Evolutionary conservation across 2,113 vertebrate genomes (phyloP), one percentile per base, ranked within the genome.

Genomic region (Epinephelus cyanopodus): DNA sequence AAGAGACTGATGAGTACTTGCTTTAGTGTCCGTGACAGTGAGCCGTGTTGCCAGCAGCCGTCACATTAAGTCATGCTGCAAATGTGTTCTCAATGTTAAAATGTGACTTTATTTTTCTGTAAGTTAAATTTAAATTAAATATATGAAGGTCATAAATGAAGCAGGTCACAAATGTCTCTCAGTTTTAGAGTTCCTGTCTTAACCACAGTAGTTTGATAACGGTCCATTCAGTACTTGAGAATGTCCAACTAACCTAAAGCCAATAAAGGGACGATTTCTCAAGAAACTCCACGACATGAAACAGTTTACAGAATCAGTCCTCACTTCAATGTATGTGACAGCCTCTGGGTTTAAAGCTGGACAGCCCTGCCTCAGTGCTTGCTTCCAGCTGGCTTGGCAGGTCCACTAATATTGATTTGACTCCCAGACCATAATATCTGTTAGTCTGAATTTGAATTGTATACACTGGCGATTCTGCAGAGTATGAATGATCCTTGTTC

Each of bases 31-130:
- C 33, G 76, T 64, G 67, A 56, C 52, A 17, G 14, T n/a, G 5
- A 67, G 66, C 21, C 13, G 1, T 23, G 29, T 70, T 42, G 18
- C 17, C 53, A 48, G 53, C 50, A 58, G 39, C 14, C 39, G 33
- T 81, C 70, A 75, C 39, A 27, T 50, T 14, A 27, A 42, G 42
- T 45, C 42, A 12, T 12, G 54, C 82, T 89, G 48, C 58, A 62
- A 25, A 60, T 29, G 19, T 63, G n/a, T 71, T 71, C 23, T 61
- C 45, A 73, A 47, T 65, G 45, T 77, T 65, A 37, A 80, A 66
- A 79, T 81, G 47, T 80, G 33, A 71, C 53, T 80, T 27, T 75
- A 66, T 87, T 88, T 85, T 90, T 71, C 76, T 82, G 67, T 92
- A 87, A 48, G 17, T 86, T 81, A 83, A 83, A 58, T 12, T 73